phyloP scores from a whole-genome alignment of 2,113 vertebrate genomes.

The Bombycilla garrulus region DNA sequence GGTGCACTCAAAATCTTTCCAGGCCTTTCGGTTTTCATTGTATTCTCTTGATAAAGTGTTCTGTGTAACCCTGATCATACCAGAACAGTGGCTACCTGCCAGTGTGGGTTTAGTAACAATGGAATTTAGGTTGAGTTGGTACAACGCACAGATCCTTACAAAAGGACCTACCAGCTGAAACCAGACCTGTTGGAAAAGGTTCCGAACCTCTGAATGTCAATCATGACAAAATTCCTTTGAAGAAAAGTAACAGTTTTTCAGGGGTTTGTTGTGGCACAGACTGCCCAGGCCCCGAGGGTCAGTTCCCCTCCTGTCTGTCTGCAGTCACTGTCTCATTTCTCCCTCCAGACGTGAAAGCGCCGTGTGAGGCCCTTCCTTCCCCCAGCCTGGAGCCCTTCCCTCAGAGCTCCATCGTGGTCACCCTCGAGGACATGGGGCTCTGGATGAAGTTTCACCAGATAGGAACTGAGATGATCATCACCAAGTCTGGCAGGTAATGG shows the following conservation, averaged over 20 bases:
- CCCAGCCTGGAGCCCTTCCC: conserved; percentile 68
- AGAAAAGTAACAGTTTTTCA: neutral
- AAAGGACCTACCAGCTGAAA: neutral
- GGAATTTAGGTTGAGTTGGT: neutral
- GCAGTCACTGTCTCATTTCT: neutral
- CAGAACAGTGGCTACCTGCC: neutral
- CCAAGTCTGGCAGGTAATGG: conserved; percentile 86
- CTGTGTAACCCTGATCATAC: neutral
- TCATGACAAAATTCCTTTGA: neutral
- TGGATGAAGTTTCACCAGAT: conserved; percentile 87
- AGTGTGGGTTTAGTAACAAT: neutral
- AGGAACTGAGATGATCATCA: conserved; percentile 94
- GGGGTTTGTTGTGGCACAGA: neutral
- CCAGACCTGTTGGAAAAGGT: neutral
- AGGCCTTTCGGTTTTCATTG: neutral
- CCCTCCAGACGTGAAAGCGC: conserved; percentile 74
- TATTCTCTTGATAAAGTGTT: neutral
- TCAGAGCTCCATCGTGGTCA: conserved; percentile 79
- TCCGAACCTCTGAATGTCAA: neutral
- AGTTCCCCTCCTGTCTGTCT: neutral
- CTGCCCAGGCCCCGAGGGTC: neutral
- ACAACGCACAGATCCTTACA: neutral
- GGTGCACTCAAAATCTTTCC: neutral
- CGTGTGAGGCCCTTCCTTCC: conserved; percentile 67
- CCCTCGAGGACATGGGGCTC: conserved; percentile 83